Evolutionary conservation across 2,888 invertebrate species (phyloP).

Genomic region (Embidobia sp.): DNA sequence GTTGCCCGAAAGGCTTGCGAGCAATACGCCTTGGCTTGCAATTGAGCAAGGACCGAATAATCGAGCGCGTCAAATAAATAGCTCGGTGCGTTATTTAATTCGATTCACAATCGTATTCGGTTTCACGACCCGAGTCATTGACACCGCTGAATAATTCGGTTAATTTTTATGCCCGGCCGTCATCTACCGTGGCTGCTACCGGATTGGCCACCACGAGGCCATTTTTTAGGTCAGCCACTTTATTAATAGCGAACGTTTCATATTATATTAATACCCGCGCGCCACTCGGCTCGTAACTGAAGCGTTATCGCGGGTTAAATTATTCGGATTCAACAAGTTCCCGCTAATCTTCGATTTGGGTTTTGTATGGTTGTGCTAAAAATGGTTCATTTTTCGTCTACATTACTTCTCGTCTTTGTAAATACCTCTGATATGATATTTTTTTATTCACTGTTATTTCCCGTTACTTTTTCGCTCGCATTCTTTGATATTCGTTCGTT

Average conservation of each 20-base stretch:
- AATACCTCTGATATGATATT: no score
- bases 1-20: no score
- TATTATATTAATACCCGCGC: constrained; percentile 19
- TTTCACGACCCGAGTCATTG: constrained; percentile 11
- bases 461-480: no score
- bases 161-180: constrained; percentile 5
- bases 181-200: neutral
- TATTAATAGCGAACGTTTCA: constrained; percentile 38
- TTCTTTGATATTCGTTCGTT: no score
- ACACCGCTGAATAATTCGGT: constrained; percentile 27
- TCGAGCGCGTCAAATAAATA: no score
- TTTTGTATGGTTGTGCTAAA: no score
- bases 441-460: no score
- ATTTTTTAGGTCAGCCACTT: constrained; percentile 42
- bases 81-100: neutral
- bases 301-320: constrained; percentile 5
- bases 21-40: no score
- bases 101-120: neutral
- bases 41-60: neutral
- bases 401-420: no score
- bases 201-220: constrained; percentile 23
- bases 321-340: constrained; percentile 7
- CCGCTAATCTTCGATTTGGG: no score
- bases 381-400: no score
- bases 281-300: neutral